Evolutionary conservation across 2,113 vertebrate genomes (phyloP).

Genomic region (Harpagus bidentatus): DNA sequence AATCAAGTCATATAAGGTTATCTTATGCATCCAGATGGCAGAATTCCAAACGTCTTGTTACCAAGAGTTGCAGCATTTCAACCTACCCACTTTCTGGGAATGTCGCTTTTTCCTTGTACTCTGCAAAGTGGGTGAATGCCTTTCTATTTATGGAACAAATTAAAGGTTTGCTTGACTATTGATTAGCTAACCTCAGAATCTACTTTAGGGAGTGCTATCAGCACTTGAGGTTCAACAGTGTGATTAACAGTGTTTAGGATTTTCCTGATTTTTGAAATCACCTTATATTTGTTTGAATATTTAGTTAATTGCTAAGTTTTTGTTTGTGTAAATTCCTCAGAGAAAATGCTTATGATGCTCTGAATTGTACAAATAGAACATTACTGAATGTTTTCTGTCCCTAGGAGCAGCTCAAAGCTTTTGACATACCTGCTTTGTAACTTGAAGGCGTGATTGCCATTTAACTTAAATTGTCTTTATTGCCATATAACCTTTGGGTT

Average conservation of each 20-base stretch:
- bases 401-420: background rate
- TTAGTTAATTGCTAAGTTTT: background rate
- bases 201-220: background rate
- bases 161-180: background rate
- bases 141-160: background rate
- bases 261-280: background rate
- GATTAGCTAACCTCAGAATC: background rate
- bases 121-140: background rate
- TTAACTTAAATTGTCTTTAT: background rate
- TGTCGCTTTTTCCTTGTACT: background rate
- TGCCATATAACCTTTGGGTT: background rate
- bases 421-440: background rate
- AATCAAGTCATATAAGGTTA: background rate
- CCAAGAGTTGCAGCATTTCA: background rate
- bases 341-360: background rate
- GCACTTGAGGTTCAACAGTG: background rate
- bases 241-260: background rate
- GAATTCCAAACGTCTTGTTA: background rate
- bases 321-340: background rate
- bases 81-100: background rate
- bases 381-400: background rate
- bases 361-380: background rate
- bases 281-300: background rate
- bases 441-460: background rate
- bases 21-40: background rate